Base-by-base conservation (phyloP, 1,140 invertebrate species). In the Tetraneura akinire region DNA sequence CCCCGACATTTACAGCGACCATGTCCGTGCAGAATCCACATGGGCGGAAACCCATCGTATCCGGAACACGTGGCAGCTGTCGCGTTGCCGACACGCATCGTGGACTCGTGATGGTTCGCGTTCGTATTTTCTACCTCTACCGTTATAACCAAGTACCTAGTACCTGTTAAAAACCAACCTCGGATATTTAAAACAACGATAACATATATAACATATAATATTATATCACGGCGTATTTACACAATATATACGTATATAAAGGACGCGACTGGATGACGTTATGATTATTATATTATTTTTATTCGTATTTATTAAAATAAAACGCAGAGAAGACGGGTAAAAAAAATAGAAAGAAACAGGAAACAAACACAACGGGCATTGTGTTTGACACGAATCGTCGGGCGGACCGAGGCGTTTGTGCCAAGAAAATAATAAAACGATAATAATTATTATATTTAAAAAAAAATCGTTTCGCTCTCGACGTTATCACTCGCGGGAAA, bases 81-180 rank as follows among this genome's bases (percentile, higher is more conserved):
- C 11, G 32, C 29, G 4, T 18, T n/a, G 68, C 66, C 42, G 66
- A 47, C 66, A 70, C 66, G n/a, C 21, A 49, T 70, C 42, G 14
- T 57, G 51, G 16, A 53, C 32, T 29, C 57, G 9, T n/a, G 29
- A 16, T 42, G 71, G 70, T 73, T 16, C 49, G 10, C 29, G 71
- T 55, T 37, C 71, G 23, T n/a, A n/a, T n/a, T n/a, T 76, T 60
- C 26, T 55, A 71, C 68, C 68, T 26, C 68, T 49, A 71, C n/a
- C 55, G 23, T 32, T 45, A n/a, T n/a, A 37, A 45, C 29, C 51
- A 18, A 23, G 14, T 23, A 76, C 51, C 73, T 29, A 29, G 37
- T 29, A 78, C 74, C 74, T 78, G 74, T 78, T 47, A 55, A 78
- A 78, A 78, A 78, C 74, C 74, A 55, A 47, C 74, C 74, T 47